Evolutionary conservation across 2,113 vertebrate genomes (phyloP).

Genomic region (Odocoileus hemionus): DNA sequence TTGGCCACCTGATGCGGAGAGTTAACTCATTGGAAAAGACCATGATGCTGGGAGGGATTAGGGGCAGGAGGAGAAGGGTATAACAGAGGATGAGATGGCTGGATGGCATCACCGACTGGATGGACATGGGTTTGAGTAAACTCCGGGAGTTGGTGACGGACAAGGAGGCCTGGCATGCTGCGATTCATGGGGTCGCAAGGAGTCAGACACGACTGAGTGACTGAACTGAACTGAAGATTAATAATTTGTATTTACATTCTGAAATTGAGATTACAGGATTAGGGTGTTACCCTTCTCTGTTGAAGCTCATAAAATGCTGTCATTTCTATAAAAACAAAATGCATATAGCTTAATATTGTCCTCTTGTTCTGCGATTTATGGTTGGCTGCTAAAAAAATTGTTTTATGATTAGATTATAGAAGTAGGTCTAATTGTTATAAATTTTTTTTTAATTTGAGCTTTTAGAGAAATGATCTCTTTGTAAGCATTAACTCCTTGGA

Average conservation of each 20-base stretch:
- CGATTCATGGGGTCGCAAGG: too few species aligned
- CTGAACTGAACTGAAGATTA: background rate
- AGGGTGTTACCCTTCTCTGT: background rate
- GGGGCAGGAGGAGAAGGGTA: too few species aligned
- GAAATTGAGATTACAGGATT: background rate
- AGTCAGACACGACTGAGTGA: too few species aligned
- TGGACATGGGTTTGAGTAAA: too few species aligned
- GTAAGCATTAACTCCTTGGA: background rate
- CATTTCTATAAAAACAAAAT: slow-evolving; percentile 27
- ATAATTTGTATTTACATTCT: slow-evolving; percentile 15
- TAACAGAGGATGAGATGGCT: too few species aligned
- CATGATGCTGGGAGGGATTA: too few species aligned
- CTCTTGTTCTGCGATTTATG: background rate
- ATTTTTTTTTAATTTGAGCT: background rate
- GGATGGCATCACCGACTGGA: too few species aligned
- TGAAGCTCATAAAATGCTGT: background rate
- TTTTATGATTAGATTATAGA: background rate
- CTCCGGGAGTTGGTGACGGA: too few species aligned
- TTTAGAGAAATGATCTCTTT: slow-evolving; percentile 25
- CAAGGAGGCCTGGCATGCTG: too few species aligned
- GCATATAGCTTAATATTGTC: background rate
- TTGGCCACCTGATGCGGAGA: too few species aligned
- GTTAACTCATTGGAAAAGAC: too few species aligned
- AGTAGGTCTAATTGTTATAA: background rate
- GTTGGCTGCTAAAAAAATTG: background rate